Conservation (phyloP, 1,140 invertebrate genomes). For the Antheraea pernyi region DNA sequence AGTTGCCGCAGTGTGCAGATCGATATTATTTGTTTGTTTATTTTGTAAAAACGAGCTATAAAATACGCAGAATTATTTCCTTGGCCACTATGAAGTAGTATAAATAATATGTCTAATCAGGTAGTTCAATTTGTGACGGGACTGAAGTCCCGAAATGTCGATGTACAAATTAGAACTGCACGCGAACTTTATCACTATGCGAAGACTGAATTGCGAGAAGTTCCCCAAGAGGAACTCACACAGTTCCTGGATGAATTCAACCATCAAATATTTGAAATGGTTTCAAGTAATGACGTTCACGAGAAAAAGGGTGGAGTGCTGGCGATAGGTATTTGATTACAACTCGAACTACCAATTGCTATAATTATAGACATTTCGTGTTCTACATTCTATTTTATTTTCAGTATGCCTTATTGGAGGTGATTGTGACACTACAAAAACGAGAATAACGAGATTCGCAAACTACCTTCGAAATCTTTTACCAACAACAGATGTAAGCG, state of each 20-base stretch:
- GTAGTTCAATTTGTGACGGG: conserved; percentile 91
- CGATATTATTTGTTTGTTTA: conserved; percentile 38
- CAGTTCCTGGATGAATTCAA: conserved; percentile 97
- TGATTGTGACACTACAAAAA: conserved; percentile 95
- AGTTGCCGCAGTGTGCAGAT: conserved; percentile 12
- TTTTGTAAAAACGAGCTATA: conserved; percentile 19
- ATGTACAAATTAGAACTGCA: conserved; percentile 90
- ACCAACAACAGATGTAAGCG: conserved; percentile 93
- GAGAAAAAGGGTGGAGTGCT: conserved; percentile 97
- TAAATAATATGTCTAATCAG: conserved; percentile 60
- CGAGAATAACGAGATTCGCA: conserved; percentile 93
- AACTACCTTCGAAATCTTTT: conserved; percentile 95
- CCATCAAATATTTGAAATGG: conserved; percentile 97
- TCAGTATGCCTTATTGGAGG: conserved; percentile 94
- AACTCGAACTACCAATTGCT: background rate
- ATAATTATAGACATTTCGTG: conserved; percentile 34
- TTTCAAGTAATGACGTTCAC: conserved; percentile 93
- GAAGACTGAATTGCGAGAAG: conserved; percentile 94
- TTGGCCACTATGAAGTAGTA: conserved; percentile 21
- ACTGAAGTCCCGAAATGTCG: conserved; percentile 93
- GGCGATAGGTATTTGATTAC: conserved; percentile 87
- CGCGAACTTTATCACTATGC: conserved; percentile 94
- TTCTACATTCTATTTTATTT: conserved; percentile 42
- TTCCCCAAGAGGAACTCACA: conserved; percentile 93
- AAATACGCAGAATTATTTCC: conserved; percentile 17